Evolutionary conservation across 2,888 invertebrate genomes (phyloP).

Genomic region (Rotaria macrura): DNA sequence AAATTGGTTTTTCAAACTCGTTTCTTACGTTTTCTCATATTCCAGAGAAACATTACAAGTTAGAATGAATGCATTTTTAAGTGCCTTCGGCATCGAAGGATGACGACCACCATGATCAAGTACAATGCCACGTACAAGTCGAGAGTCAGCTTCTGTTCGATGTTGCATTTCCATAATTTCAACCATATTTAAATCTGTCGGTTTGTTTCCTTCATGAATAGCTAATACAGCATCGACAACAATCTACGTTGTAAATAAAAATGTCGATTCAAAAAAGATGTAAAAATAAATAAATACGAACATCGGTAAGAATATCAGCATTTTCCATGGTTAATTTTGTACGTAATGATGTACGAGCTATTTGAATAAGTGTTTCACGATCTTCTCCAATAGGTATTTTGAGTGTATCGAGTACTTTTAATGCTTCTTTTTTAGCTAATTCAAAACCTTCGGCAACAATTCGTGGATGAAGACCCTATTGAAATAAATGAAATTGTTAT

Average conservation of each 20-base stretch:
- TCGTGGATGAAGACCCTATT: slow-evolving; percentile 55
- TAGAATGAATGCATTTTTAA: slow-evolving; percentile 82
- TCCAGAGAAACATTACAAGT: slow-evolving; percentile 95
- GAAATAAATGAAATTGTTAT: too few relatives aligned
- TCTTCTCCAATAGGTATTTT: slow-evolving; percentile 38
- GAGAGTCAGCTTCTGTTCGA: slow-evolving; percentile 53
- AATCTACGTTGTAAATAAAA: slow-evolving; percentile 1
- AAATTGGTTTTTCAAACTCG: not conserved
- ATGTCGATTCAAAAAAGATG: too few relatives aligned
- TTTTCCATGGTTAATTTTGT: slow-evolving; percentile 79
- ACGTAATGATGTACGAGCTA: slow-evolving; percentile 77
- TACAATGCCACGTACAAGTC: slow-evolving; percentile 70
- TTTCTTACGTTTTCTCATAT: slow-evolving; percentile 85
- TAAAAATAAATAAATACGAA: slow-evolving; percentile 36
- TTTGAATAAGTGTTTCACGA: slow-evolving; percentile 60
- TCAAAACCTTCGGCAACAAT: slow-evolving; percentile 90
- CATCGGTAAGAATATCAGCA: slow-evolving; percentile 72
- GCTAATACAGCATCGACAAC: slow-evolving; percentile 73
- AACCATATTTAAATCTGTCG: slow-evolving; percentile 86
- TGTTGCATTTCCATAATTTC: slow-evolving; percentile 95
- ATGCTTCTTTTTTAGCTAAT: slow-evolving; percentile 69
- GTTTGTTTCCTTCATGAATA: slow-evolving; percentile 53
- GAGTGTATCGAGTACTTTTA: slow-evolving; percentile 55
- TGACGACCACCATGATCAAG: slow-evolving; percentile 93
- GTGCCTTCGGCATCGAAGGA: slow-evolving; percentile 92